phyloP scores from a whole-genome alignment of 2,888 invertebrate species.

The Neoascia interrupta region DNA sequence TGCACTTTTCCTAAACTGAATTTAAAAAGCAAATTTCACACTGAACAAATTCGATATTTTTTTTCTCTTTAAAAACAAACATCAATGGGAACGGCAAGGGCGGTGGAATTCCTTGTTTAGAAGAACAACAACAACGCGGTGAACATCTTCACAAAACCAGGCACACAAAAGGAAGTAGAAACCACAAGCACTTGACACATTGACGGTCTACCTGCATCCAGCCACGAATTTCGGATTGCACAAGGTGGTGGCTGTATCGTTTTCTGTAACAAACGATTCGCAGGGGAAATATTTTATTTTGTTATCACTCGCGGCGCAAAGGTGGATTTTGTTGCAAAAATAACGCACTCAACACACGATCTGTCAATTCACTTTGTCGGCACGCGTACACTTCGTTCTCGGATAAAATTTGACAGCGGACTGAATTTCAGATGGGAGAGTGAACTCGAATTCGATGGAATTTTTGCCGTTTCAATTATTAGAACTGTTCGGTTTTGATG shows the following conservation, averaged over 20 bases:
- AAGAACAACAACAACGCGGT: not conserved
- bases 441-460: conserved; percentile 21
- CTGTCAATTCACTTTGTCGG: conserved; percentile 37
- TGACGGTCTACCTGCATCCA: conserved; percentile 28
- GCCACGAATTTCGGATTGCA: conserved; percentile 11
- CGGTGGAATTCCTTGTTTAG: conserved; percentile 30
- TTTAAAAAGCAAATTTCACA: conserved; percentile 35
- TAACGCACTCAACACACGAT: conserved; percentile 23
- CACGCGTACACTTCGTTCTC: conserved; percentile 9
- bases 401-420: conserved; percentile 63
- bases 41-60: not conserved
- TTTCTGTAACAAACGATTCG: not conserved
- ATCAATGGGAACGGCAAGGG: conserved; percentile 19
- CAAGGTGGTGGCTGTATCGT: not conserved
- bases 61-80: conserved; percentile 20
- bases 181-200: conserved; percentile 39
- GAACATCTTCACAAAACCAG: not conserved
- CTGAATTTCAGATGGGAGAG: conserved; percentile 42
- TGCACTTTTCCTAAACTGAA: conserved; percentile 13
- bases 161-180: not conserved
- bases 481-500: conserved; percentile 39
- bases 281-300: conserved; percentile 1
- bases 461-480: not conserved
- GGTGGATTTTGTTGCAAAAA: not conserved
- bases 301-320: not conserved